Conservation (phyloP, 1,140 invertebrate species). For the Melanaphis sacchari region DNA sequence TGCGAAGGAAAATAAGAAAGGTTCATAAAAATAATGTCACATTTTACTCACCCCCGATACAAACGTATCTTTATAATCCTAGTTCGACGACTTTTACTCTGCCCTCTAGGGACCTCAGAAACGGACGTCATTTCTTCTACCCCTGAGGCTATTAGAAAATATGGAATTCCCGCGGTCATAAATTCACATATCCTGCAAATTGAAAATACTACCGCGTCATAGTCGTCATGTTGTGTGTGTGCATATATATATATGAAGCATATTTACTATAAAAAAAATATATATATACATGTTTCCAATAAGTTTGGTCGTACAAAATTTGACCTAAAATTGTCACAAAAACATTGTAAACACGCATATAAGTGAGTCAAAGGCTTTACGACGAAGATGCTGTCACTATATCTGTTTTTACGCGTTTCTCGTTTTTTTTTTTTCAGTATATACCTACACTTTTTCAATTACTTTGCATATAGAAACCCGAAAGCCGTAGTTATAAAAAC, state of each 20-base stretch:
- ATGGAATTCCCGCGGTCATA: constrained; percentile 3
- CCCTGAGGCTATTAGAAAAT: constrained; percentile 19
- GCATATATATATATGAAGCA: not conserved
- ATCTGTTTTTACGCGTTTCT: not conserved
- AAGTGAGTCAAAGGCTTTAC: constrained; percentile 12
- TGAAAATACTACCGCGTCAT: constrained; percentile 6
- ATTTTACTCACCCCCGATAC: not conserved
- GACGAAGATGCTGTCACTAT: not conserved
- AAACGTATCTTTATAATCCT: not conserved
- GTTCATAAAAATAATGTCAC: constrained; percentile 29
- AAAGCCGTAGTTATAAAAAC: not conserved
- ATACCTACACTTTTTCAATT: not conserved
- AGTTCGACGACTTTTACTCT: not conserved
- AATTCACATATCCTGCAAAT: constrained; percentile 21
- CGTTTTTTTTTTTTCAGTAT: not conserved
- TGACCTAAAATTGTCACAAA: not conserved
- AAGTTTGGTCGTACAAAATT: not conserved
- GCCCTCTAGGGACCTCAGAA: not conserved
- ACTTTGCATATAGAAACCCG: not conserved
- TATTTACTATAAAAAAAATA: not conserved
- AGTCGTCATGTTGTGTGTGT: not conserved
- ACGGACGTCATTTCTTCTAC: constrained; percentile 32
- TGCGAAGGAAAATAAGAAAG: not conserved
- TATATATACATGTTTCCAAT: not conserved
- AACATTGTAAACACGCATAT: constrained; percentile 2